Evolutionary conservation across 2,797 vertebrate genomes (phyloP).

Genomic region (Taeniopygia guttata): DNA sequence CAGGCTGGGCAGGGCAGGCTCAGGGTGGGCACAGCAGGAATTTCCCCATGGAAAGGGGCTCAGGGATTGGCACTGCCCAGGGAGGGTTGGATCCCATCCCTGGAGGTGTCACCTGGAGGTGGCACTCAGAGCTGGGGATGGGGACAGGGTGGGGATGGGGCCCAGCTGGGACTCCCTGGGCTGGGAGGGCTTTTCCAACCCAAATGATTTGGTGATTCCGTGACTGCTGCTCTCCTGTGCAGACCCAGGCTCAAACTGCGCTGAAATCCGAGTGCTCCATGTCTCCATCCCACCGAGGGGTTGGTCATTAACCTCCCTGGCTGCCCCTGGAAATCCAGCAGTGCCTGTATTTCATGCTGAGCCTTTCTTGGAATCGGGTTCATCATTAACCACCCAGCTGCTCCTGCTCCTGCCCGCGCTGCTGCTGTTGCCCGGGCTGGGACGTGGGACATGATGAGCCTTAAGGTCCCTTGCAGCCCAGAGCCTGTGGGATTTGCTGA

Average conservation of each 20-base stretch:
- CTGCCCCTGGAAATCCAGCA: background rate
- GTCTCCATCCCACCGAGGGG: background rate
- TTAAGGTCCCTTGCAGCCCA: background rate
- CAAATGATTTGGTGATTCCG: accelerated
- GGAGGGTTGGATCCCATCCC: background rate
- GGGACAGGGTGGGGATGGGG: accelerated
- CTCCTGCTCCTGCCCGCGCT: accelerated
- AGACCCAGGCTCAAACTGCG: background rate
- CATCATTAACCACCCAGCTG: background rate
- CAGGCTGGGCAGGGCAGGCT: background rate
- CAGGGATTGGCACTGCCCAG: background rate
- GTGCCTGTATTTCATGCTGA: accelerated
- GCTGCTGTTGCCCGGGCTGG: background rate
- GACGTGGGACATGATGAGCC: background rate
- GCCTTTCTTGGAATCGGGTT: background rate
- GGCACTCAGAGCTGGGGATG: background rate
- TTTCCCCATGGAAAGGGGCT: background rate
- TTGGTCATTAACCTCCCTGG: background rate
- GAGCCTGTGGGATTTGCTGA: no score
- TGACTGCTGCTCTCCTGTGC: background rate
- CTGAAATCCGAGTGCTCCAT: background rate
- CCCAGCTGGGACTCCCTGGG: accelerated
- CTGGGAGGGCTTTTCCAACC: background rate
- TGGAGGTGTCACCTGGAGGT: background rate
- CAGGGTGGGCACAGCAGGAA: background rate